Conservation (phyloP, 2,797 vertebrate species). For the Phalanger gymnotis region DNA sequence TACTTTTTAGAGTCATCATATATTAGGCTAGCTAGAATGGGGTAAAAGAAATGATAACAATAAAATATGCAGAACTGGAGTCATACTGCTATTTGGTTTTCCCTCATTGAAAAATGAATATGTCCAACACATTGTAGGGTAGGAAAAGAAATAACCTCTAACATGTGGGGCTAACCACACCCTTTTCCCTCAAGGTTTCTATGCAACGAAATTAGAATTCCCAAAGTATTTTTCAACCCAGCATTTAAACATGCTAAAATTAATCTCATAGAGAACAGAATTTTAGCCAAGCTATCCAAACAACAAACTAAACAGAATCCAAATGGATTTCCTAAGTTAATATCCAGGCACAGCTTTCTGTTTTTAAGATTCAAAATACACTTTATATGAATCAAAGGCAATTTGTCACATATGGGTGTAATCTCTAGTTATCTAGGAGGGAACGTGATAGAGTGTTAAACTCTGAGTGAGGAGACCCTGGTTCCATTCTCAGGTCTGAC, state of each 20-base stretch:
- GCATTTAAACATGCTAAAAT: background rate
- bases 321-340: background rate
- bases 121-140: background rate
- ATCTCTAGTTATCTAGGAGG: background rate
- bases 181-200: background rate
- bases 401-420: background rate
- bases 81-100: background rate
- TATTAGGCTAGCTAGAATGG: background rate
- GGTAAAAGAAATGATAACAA: background rate
- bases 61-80: background rate
- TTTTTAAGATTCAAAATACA: background rate
- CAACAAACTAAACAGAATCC: background rate
- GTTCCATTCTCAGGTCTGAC: background rate
- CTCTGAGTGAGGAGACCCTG: background rate
- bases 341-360: background rate
- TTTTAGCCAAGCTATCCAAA: background rate
- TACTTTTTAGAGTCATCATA: background rate
- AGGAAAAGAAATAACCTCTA: background rate
- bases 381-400: background rate
- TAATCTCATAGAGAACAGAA: background rate
- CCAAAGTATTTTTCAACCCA: background rate
- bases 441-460: background rate
- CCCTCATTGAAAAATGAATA: background rate
- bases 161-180: background rate
- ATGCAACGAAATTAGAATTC: background rate